A percentile compares a stretch with the other conserved stretches of the same genome.
These are phyloP conservation scores for Sinelater perroti DNA, from an alignment of 2,888 invertebrate genomes.

Conservation along the genomic window DNA sequence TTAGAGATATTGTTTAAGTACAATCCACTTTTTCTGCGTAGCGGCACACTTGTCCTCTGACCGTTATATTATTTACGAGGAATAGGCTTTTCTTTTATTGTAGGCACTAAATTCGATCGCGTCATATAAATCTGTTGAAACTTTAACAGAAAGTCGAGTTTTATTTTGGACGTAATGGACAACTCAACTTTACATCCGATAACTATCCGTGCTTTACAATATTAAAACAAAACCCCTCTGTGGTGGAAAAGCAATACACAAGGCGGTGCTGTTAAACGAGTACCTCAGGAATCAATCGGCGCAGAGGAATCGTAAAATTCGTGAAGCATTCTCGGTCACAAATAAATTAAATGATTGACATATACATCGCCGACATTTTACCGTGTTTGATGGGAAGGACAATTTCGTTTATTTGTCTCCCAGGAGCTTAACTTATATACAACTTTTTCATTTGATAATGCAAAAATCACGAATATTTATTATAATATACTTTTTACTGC, in stretches of 20 bases:
- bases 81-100: conserved; percentile 8
- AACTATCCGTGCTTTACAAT: conserved; percentile 6
- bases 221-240: conserved; percentile 7
- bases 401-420: conserved; percentile 43
- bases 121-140: conserved; percentile 10
- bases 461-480: too few species aligned
- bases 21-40: conserved; percentile 4
- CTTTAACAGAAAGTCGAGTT: conserved; percentile 6
- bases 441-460: too few species aligned
- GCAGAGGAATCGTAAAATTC: conserved; percentile 30
- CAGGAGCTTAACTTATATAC: conserved; percentile 35
- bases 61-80: conserved; percentile 14
- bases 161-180: conserved; percentile 13
- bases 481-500: too few species aligned
- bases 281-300: conserved; percentile 24
- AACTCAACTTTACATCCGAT: conserved; percentile 10
- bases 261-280: conserved; percentile 17
- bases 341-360: conserved; percentile 43
- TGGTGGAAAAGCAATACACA: conserved; percentile 16
- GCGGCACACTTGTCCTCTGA: neutral
- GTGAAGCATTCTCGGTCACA: conserved; percentile 30
- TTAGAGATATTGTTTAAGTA: conserved; percentile 3
- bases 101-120: conserved; percentile 1
- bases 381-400: conserved; percentile 39
- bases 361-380: conserved; percentile 38